phyloP scores from a whole-genome alignment of 2,113 vertebrate genomes.

The Sarotherodon lohbergeri region DNA sequence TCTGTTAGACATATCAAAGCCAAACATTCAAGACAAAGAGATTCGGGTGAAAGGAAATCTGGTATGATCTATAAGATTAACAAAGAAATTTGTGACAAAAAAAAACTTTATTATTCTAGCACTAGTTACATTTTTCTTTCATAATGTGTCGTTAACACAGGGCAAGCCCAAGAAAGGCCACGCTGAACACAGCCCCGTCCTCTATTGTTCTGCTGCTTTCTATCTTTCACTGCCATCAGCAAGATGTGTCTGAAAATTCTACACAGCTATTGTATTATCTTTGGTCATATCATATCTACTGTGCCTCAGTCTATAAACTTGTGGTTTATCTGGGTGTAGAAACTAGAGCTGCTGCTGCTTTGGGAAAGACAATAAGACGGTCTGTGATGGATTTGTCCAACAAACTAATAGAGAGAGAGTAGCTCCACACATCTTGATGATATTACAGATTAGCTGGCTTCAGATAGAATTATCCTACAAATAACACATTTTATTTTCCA shows the following conservation, averaged over 20 bases:
- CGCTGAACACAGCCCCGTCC: background rate
- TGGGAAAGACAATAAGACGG: background rate
- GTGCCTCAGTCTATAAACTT: background rate
- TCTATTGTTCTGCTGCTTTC: background rate
- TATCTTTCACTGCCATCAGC: background rate
- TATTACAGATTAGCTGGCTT: background rate
- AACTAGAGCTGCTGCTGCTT: background rate
- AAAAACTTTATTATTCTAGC: background rate
- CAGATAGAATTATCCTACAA: background rate
- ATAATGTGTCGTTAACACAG: background rate
- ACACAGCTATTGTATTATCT: background rate
- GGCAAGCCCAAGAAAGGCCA: background rate
- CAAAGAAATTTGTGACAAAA: background rate
- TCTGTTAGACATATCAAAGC: background rate
- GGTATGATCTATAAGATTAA: background rate
- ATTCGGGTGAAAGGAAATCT: background rate
- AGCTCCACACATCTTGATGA: background rate
- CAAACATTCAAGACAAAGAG: background rate
- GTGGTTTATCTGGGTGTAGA: background rate
- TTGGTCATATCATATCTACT: conserved; percentile 2
- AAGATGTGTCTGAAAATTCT: background rate
- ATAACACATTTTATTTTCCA: background rate
- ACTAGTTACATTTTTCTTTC: background rate
- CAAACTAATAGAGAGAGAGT: background rate
- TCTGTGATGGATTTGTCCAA: background rate